Conservation (phyloP, 2,888 invertebrate genomes). For the Physocephala rufipes region DNA sequence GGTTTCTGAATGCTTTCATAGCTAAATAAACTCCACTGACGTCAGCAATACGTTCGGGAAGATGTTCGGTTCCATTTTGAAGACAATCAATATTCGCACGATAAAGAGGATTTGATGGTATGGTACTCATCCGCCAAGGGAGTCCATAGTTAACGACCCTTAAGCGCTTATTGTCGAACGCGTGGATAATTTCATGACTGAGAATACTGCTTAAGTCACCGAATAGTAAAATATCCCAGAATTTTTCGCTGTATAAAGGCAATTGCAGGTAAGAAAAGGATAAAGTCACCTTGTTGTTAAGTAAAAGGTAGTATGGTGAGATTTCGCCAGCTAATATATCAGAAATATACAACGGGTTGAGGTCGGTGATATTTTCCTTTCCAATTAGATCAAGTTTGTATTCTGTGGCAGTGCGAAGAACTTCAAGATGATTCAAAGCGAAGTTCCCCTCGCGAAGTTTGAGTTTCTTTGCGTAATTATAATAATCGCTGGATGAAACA, state of each 20-base stretch:
- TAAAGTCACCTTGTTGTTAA: slow-evolving; percentile 53
- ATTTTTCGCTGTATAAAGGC: slow-evolving; percentile 53
- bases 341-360: slow-evolving; percentile 48
- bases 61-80: slow-evolving; percentile 45
- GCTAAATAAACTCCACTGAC: slow-evolving; percentile 57
- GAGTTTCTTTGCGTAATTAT: slow-evolving; percentile 45
- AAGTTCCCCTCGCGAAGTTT: slow-evolving; percentile 48
- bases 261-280: slow-evolving; percentile 54
- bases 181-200: slow-evolving; percentile 58
- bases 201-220: slow-evolving; percentile 57
- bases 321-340: slow-evolving; percentile 47
- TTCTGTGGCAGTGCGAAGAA: slow-evolving; percentile 48
- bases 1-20: slow-evolving; percentile 50
- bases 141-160: slow-evolving; percentile 48
- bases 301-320: slow-evolving; percentile 53
- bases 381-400: slow-evolving; percentile 37
- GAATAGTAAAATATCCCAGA: slow-evolving; percentile 57
- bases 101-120: slow-evolving; percentile 46
- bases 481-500: slow-evolving; percentile 47
- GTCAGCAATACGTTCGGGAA: slow-evolving; percentile 55
- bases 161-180: slow-evolving; percentile 53
- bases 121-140: background rate
- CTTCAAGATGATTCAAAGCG: slow-evolving; percentile 53
- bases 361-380: background rate
- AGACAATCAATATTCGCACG: slow-evolving; percentile 47